phyloP scores from a whole-genome alignment of 2,113 vertebrate genomes.

The Anolis carolinensis region DNA sequence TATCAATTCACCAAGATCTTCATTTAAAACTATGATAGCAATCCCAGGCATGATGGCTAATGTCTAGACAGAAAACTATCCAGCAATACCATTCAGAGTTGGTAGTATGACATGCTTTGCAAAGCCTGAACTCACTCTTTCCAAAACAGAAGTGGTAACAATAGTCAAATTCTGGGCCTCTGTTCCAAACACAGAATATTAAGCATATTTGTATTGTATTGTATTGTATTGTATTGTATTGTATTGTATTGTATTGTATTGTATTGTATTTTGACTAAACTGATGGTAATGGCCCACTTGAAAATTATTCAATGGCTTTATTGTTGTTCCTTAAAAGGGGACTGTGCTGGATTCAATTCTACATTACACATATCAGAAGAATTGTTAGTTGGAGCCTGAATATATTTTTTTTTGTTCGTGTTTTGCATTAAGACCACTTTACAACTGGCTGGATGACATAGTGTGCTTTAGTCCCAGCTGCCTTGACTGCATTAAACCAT shows the following conservation, averaged over 20 bases:
- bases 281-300: background rate
- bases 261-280: background rate
- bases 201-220: background rate
- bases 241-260: too few relatives aligned
- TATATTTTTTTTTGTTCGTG: background rate
- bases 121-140: background rate
- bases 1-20: background rate
- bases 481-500: background rate
- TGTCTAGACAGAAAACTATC: background rate
- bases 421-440: background rate
- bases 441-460: background rate
- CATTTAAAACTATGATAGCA: background rate
- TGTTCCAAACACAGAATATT: too few relatives aligned
- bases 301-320: background rate
- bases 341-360: background rate
- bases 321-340: background rate
- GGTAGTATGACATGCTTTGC: background rate
- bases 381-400: background rate
- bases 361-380: background rate
- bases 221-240: too few relatives aligned
- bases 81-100: background rate
- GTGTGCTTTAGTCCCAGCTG: background rate
- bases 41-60: background rate
- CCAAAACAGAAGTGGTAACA: background rate
- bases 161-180: background rate